Base-by-base conservation (phyloP, 2,113 vertebrate genomes). In the Choloepus hoffmanni region DNA sequence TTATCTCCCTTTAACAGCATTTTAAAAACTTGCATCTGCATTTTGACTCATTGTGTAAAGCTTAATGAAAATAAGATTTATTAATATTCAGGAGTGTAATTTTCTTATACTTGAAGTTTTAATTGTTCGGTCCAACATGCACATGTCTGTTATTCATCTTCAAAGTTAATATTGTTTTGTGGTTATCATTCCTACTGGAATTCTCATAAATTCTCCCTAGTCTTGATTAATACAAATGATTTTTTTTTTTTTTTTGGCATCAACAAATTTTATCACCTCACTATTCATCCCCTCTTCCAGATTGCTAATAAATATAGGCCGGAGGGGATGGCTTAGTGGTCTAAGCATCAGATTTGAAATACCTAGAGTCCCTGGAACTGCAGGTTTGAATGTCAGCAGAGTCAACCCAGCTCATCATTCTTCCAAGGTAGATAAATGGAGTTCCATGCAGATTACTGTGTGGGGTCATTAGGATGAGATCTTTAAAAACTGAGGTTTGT, bases 241-340 rank as follows among this genome's bases (percentile, higher is more conserved):
- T 36, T 50, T 50, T 97, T 96, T 95, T 93, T 95, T 90, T 92
- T 91, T 97, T 96, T 96, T 97, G 95, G 94, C 96, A 97, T 97
- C 96, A 96, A 96, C 97, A 98, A 97, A 98, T 98, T 97, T 97
- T 98, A 96, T 97, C 97, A 98, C 97, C 87, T 97, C 96, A 97
- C 95, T 98, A 97, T 97, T 98, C 97, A 98, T 98, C 97, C 97
- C 97, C 97, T 98, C 97, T 97, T 98, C 97, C 97, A 98, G 97
- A 98, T 98, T 98, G 97, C 97, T 98, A 98, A 98, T 98, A 98
- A 97, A 97, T 97, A 96, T 98, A 98, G 97, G 97, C 97, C 97
- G 97, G 97, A 97, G 97, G 97, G 97, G 97, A 98, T 97, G 97
- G 97, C 97, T 97, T 98, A 97, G 97, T 98, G 97, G 94, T 98